Percentiles rank a stretch among this genome's conserved stretches.
Conservation (phyloP, 2,888 invertebrate species). For the Clivina fossor region DNA sequence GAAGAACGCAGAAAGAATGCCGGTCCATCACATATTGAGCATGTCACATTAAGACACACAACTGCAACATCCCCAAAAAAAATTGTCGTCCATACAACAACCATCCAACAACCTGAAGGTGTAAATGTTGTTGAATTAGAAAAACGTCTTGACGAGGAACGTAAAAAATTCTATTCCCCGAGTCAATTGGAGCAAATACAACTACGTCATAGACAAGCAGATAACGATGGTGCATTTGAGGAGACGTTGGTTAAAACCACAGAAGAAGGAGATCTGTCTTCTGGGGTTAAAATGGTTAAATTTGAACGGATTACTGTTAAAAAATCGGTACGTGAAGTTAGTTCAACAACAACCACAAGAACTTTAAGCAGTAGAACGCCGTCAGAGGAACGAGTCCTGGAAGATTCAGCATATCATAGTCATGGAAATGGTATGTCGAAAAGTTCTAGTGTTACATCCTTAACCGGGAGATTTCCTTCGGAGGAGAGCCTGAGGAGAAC, state of each 20-base stretch:
- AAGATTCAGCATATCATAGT: conserved; percentile 64
- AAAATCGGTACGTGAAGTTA: conserved; percentile 63
- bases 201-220: conserved; percentile 57
- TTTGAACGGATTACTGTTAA: conserved; percentile 70
- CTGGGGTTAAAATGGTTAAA: conserved; percentile 68
- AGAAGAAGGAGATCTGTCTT: conserved; percentile 66
- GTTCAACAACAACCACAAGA: conserved; percentile 47
- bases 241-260: conserved; percentile 57
- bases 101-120: too few species aligned
- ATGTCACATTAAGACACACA: conserved; percentile 62
- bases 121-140: conserved; percentile 64
- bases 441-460: conserved; percentile 57
- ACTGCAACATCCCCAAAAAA: conserved; percentile 49
- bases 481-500: conserved; percentile 58
- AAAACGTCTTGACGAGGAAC: conserved; percentile 60
- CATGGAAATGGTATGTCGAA: conserved; percentile 56
- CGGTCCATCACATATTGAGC: conserved; percentile 57
- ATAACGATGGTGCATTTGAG: conserved; percentile 50
- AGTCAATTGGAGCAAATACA: conserved; percentile 46
- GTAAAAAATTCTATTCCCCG: conserved; percentile 56
- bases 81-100: neutral
- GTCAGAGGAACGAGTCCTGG: conserved; percentile 57
- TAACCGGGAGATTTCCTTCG: conserved; percentile 57
- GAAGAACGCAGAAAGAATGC: conserved; percentile 47
- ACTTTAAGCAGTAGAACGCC: conserved; percentile 55